phyloP scores from a whole-genome alignment of 1,140 invertebrate species.

The Drosophila carrolli region DNA sequence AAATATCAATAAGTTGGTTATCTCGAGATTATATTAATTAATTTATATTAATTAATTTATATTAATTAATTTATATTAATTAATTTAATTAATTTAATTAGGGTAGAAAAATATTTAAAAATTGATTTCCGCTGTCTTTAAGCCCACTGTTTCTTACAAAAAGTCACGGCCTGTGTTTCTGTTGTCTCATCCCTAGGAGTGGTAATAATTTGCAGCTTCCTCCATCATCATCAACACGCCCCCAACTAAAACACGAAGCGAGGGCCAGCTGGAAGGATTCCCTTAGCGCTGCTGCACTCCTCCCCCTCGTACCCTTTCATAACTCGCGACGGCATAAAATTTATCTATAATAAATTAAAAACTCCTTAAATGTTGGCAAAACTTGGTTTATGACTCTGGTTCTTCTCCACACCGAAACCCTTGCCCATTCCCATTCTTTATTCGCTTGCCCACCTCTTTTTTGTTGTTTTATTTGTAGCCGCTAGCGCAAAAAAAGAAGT shows the following conservation, averaged over 20 bases:
- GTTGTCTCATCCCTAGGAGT: slow-evolving; percentile 20
- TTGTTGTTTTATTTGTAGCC: slow-evolving; percentile 62
- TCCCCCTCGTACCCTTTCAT: slow-evolving; percentile 5
- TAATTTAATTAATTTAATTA: too few relatives aligned
- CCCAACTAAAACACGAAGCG: slow-evolving; percentile 41
- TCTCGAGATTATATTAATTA: too few relatives aligned
- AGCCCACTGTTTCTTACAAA: slow-evolving; percentile 28
- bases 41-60: too few relatives aligned
- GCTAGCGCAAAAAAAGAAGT: slow-evolving; percentile 36
- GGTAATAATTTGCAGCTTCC: slow-evolving; percentile 69
- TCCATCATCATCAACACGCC: slow-evolving; percentile 73
- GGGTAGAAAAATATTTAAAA: background rate
- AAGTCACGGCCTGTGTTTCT: background rate
- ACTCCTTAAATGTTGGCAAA: slow-evolving; percentile 79
- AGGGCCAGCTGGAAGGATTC: slow-evolving; percentile 35
- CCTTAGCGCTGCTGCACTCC: slow-evolving; percentile 10
- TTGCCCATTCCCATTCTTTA: slow-evolving; percentile 1
- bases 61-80: too few relatives aligned
- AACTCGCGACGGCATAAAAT: slow-evolving; percentile 55
- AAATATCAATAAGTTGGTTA: too few relatives aligned
- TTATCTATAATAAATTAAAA: slow-evolving; percentile 84
- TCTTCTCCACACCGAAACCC: slow-evolving; percentile 3
- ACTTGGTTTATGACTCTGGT: slow-evolving; percentile 49
- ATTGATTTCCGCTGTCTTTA: background rate
- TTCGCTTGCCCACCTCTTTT: slow-evolving; percentile 42